Evolutionary conservation across 2,888 invertebrate species (phyloP), one percentile per base, ranked within the genome.

Genomic region (Anagyrus pseudococci): DNA sequence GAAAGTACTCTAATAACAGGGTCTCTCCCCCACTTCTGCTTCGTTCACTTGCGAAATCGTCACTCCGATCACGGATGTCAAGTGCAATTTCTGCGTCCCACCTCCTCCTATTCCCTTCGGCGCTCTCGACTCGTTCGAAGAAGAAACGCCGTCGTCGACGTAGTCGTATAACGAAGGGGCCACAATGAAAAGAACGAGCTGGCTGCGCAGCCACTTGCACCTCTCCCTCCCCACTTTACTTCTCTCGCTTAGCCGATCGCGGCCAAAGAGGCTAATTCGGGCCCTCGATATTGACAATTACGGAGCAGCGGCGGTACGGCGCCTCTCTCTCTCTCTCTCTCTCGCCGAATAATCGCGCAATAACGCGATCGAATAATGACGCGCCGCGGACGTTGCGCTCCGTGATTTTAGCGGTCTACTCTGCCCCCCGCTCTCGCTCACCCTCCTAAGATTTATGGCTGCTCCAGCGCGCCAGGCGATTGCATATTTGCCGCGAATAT

Each of bases 41-140:
- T 48, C 41, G 44, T 47, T 20, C 43, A 20, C 58, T 62, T 63
- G 57, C 60, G 44, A 50, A 54, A 57, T 43, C 58, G 43, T 46
- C 23, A 47, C 59, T 59, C 17, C 43, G 37, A 62, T 62, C 60
- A 59, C 58, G 66, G 46, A 62, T 66, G 68, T 62, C 64, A 60
- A 64, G 55, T 57, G 54, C 40, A 58, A 64, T 67, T 59, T 62
- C 15, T 55, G 62, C 58, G 57, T 52, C 10, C 56, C 64, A 50
- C 62, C 52, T 49, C 50, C 50, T 67, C 50, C 20, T 43, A 41
- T 8, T 49, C 37, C 26, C 25, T 37, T 26, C 22, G 33, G 50
- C 55, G 56, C 61, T 62, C 58, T 60, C 60, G 54, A 26, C 25
- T 49, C 7, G 25, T 26, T 41, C 13, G 4, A 4, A 20, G 41